These are phyloP conservation scores for Sus scrofa DNA, from an alignment of 2,113 vertebrate species.

Conservation along the genomic window T2T-Sscrofa CM000820.6:81767001-81767500, in stretches of 20 bases:
- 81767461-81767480: neutral
- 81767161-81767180: neutral
- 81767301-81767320: neutral
- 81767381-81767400: neutral
- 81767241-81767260: neutral
- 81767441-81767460: neutral
- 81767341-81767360: neutral
- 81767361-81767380: neutral
- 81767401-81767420: neutral
- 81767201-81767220: neutral
- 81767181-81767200: neutral
- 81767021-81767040: neutral
- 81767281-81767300: neutral
- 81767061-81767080: neutral
- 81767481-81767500: neutral
- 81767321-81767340: neutral
- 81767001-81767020: neutral
- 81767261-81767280: neutral
- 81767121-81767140: neutral
- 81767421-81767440: neutral
- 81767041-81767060: neutral
- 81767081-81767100: neutral
- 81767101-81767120: neutral
- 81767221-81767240: neutral
- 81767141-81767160: neutral